Evolutionary conservation across 2,113 vertebrate species (phyloP), one percentile per base, ranked within the genome.

Genomic region (Zosterops borbonicus): DNA sequence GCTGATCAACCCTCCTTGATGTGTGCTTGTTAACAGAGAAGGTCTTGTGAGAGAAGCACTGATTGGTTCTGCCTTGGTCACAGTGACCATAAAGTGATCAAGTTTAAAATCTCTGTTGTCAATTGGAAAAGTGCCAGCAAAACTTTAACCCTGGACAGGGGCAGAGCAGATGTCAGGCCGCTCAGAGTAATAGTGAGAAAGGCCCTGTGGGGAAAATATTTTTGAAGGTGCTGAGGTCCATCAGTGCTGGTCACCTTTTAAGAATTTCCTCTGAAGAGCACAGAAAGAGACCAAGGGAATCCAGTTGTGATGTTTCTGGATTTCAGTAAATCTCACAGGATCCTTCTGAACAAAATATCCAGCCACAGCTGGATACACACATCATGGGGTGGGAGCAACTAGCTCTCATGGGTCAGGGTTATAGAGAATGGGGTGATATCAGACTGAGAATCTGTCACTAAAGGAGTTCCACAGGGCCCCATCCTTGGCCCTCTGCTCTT

Each of bases 381-480:
- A 28, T 28, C 9, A 3, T 28, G 37, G 22, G 11, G 7, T 68
- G 70, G 23, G 35, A 76, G 10, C 16, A 75, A 2, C 11, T 33
- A 6, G 41, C 22, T 49, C 3, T 41, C 60, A 49, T 0, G 3
- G 29, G 12, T 17, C 5, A 8, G 37, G 53, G 33, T 44, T 21
- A 44, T 6, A 52, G 37, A 9, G 63, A 22, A 15, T 33, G 37
- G 17, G 33, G 33, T 37, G 16, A 69, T 37, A 69, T 46, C 83
- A 69, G 53, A 37, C 44, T 58, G 44, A 31, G 62, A 6, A 59
- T 12, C 53, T 60, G 37, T 46, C 83, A 59, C 37, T 31, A 27
- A 1, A 17, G 27, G 37, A 22, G 18, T 3, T 68, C 18, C 46
- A 33, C 33, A 60, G 46, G 27, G 44, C 27, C 22, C 25, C 63